Base-by-base conservation (phyloP, 2,888 invertebrate genomes). In the Amphimallon solstitiale region DNA sequence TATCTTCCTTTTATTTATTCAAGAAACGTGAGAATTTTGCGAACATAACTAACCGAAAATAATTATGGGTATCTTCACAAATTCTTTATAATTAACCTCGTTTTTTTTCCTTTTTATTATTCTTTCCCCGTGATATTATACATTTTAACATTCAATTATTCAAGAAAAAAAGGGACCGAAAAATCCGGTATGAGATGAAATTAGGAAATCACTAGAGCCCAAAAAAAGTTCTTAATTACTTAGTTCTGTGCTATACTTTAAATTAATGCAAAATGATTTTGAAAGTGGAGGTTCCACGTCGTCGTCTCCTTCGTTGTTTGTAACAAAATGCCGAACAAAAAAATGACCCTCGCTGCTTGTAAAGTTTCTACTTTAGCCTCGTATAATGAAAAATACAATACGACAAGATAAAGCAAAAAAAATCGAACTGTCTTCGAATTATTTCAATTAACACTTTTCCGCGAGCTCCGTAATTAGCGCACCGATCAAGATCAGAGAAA, bases 241-340 rank as follows among this genome's bases (percentile, higher is more conserved):
- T 29, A 29, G 29, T 29, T n/a, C 56, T 21, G 9, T 15, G 15
- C 29, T 10, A 14, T 10, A 45, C 19, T 45, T 43, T 43, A 59
- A 29, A 59, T 59, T 59, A 59, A 59, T 34, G 56, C 14, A 59
- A 45, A 59, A 59, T 59, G 23, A 43, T 59, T 59, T 43, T 17
- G 56, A 10, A 15, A 59, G 17, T 29, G 43, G 15, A 29, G 29
- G 29, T 29, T 29, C 29, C 9, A 9, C 1, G 29, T 29, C 9
- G 29, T 29, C 29, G 29, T 29, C 1, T 5, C 9, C 9, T 5
- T 29, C 29, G 29, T 29, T 29, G 6, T 29, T 29, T 29, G 29
- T 9, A 29, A 5, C 29, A 9, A 29, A 29, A 29, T 29, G 9
- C 3, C 48, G 48, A 17, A 14, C 29, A 29, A 45, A 17, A 48